Conservation (phyloP, 2,888 invertebrate species). For the Pseudanteris insignis region DNA sequence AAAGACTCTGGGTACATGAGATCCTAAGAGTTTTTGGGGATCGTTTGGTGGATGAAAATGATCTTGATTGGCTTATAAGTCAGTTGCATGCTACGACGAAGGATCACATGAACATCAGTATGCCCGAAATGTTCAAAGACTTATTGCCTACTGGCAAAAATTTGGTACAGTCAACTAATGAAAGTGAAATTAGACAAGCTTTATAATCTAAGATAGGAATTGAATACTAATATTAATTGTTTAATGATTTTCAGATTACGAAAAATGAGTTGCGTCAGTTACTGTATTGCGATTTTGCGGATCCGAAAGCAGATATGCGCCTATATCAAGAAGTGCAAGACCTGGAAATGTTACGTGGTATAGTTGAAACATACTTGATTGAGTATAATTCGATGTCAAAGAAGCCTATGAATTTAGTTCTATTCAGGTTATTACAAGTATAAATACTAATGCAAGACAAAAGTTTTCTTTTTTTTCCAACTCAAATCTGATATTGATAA, state of each 20-base stretch:
- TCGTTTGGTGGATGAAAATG: constrained; percentile 85
- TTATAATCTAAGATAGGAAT: too few species aligned
- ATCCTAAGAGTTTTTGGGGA: constrained; percentile 92
- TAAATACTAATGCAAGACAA: too few species aligned
- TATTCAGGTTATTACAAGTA: constrained; percentile 79
- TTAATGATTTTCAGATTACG: constrained; percentile 69
- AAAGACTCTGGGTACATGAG: constrained; percentile 94
- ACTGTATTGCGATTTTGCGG: constrained; percentile 94
- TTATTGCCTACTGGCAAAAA: constrained; percentile 67
- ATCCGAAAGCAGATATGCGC: constrained; percentile 89
- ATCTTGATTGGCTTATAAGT: constrained; percentile 82
- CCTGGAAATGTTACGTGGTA: constrained; percentile 79
- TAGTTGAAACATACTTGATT: constrained; percentile 87
- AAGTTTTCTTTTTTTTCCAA: too few species aligned
- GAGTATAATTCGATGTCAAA: constrained; percentile 96
- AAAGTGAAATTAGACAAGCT: too few species aligned
- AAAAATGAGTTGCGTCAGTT: constrained; percentile 85
- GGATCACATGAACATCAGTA: constrained; percentile 72
- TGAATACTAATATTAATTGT: too few species aligned
- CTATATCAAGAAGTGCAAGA: constrained; percentile 90
- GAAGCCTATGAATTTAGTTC: constrained; percentile 94
- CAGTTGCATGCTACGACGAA: constrained; percentile 73
- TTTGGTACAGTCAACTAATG: too few species aligned
- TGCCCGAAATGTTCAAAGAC: constrained; percentile 77
- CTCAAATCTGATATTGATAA: too few species aligned